These are phyloP conservation scores for Drosophila lowei DNA, from an alignment of 1,140 invertebrate species.

Conservation along the genomic window DNA sequence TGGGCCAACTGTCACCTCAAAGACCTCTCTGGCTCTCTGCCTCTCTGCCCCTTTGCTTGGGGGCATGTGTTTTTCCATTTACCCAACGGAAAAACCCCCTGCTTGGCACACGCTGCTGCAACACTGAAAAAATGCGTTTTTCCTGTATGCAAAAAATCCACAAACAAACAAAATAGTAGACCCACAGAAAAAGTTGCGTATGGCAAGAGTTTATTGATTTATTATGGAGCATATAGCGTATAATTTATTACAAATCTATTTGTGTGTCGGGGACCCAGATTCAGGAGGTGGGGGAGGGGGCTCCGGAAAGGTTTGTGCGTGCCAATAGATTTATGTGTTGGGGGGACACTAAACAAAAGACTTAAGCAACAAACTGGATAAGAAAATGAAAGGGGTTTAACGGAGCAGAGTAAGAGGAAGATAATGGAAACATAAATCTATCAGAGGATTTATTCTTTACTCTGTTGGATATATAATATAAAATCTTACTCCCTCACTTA, in stretches of 20 bases:
- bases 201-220: conserved; percentile 68
- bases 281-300: background rate
- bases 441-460: too few relatives aligned
- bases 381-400: background rate
- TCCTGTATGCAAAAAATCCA: conserved; percentile 57
- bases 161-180: conserved; percentile 12
- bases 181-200: conserved; percentile 61
- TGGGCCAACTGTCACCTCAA: conserved; percentile 21
- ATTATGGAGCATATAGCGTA: conserved; percentile 54
- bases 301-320: conserved; percentile 33
- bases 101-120: conserved; percentile 61
- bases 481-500: too few relatives aligned
- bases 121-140: conserved; percentile 57
- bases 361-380: conserved; percentile 60
- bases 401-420: background rate
- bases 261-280: conserved; percentile 16
- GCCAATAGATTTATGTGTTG: conserved; percentile 50
- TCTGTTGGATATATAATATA: too few relatives aligned
- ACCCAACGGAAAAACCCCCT: conserved; percentile 11
- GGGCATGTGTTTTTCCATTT: conserved; percentile 24
- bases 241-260: conserved; percentile 79
- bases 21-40: background rate
- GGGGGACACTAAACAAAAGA: conserved; percentile 50
- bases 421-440: background rate
- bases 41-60: background rate